Conservation (phyloP, 2,113 vertebrate genomes). For the Recurvirostra avosetta region DNA sequence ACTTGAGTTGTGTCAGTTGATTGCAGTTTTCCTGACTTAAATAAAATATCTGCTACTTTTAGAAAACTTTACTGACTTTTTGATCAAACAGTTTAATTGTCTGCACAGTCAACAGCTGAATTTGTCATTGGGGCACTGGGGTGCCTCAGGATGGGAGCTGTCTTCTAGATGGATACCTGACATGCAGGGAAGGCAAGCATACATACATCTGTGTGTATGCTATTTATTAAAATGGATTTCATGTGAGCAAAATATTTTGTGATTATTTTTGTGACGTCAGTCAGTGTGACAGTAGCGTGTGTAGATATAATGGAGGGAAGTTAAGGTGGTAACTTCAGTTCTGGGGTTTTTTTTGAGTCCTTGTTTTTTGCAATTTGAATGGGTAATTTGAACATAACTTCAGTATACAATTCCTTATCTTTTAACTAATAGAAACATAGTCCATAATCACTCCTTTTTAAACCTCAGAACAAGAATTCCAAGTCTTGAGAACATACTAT, state of each 20-base stretch:
- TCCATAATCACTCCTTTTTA: background rate
- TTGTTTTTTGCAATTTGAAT: background rate
- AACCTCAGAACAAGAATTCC: background rate
- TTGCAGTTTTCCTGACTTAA: background rate
- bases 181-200: background rate
- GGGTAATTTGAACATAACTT: background rate
- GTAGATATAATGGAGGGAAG: background rate
- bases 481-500: background rate
- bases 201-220: background rate
- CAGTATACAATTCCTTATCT: background rate
- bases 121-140: background rate
- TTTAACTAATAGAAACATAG: background rate
- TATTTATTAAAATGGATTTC: background rate
- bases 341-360: background rate
- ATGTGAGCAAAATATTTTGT: background rate
- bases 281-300: background rate
- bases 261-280: background rate
- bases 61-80: background rate
- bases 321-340: background rate
- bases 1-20: background rate
- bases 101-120: background rate
- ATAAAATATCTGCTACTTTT: background rate
- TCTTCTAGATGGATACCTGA: background rate
- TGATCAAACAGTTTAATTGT: background rate
- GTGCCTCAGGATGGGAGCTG: background rate